Percentiles rank a stretch among this genome's conserved stretches.
phyloP scores from a whole-genome alignment of 2,113 vertebrate genomes.

The Todiramphus saurophagus region DNA sequence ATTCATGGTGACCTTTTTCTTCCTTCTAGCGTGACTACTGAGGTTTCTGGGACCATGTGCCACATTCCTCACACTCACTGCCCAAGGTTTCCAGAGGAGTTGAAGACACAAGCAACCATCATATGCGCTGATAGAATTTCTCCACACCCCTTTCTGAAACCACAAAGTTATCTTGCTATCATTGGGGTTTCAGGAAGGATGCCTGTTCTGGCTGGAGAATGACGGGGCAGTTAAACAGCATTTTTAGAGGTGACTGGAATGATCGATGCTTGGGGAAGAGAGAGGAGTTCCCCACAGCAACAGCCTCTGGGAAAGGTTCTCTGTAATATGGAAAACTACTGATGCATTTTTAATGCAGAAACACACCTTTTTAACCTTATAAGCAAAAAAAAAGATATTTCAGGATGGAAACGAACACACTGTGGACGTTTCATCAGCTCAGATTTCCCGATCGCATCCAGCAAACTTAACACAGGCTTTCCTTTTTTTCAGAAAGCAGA shows the following conservation, averaged over 20 bases:
- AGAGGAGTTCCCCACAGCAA: neutral
- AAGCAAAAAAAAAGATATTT: neutral
- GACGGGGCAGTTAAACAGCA: neutral
- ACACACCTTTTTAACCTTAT: neutral
- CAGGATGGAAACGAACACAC: neutral
- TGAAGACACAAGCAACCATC: neutral
- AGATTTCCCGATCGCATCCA: neutral
- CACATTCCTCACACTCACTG: neutral
- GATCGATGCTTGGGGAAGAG: neutral
- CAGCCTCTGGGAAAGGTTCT: neutral
- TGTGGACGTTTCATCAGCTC: neutral
- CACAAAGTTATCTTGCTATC: slow-evolving; percentile 7
- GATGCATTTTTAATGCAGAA: neutral
- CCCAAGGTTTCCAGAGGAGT: neutral
- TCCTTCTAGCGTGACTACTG: neutral
- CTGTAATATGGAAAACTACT: neutral
- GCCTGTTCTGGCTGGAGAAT: neutral
- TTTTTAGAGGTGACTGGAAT: neutral
- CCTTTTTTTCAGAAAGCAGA: neutral
- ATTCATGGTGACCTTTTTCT: neutral
- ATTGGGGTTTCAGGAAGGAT: neutral
- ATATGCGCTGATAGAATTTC: neutral
- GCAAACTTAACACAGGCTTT: neutral
- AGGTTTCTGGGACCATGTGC: neutral
- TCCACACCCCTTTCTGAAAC: slow-evolving; percentile 20